Evolutionary conservation across 2,888 invertebrate species (phyloP), one percentile per base, ranked within the genome.

Genomic region (Bimastos eiseni): DNA sequence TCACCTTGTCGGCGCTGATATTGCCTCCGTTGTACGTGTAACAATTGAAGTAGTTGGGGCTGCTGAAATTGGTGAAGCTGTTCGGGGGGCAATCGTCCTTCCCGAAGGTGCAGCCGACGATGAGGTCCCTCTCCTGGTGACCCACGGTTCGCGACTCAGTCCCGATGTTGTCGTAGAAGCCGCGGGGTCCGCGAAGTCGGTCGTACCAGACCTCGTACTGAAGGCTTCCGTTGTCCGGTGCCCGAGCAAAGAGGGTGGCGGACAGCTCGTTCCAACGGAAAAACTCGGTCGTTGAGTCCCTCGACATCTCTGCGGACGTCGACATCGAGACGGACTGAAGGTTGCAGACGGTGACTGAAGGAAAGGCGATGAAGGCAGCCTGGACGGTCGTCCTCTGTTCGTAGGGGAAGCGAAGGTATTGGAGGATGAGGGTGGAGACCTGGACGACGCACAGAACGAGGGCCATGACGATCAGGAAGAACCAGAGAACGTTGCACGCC

Each of bases 31-130:
- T 94, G 92, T 94, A 94, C 19, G 94, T 94, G 91, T 93, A 94
- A 91, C 94, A 94, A 92, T 94, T 94, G 92, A 93, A 94, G 91
- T 94, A 94, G 91, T 93, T 93, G 44, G 94, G 94, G 91, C 94
- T 94, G 90, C 93, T 93, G 89, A 91, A 93, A 21, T 93, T 91
- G 3, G 94, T 93, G 90, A 94, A 94, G 91, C 94, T 94, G 21
- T 91, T 89, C 38, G 92, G 86, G 11, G 90, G 90, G 92, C 94
- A 94, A 24, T 90, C 89, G 90, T 93, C 92, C 83, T 93, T 92
- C 91, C 93, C 94, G 90, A 93, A 94, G 33, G 93, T 92, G 91
- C 94, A 94, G 44, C 93, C 93, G 55, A 94, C 92, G 21, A 94
- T 91, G 86, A 94, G 93, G 90, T 94, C 94, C 33, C 93, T 90